phyloP scores from a whole-genome alignment of 2,888 invertebrate genomes.

The Synanthedon myopaeformis region DNA sequence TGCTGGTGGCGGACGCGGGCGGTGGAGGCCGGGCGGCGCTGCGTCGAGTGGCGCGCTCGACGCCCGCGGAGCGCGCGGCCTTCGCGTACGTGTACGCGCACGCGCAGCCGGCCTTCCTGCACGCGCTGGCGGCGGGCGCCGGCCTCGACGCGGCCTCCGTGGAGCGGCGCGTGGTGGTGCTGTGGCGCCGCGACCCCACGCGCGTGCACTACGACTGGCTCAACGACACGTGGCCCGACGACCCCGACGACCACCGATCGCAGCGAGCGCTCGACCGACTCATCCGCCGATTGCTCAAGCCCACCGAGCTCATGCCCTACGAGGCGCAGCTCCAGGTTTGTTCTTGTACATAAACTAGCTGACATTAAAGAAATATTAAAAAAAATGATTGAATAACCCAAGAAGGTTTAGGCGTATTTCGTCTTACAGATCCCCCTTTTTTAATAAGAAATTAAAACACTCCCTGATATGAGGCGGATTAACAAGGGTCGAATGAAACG shows the following conservation, averaged over 20 bases:
- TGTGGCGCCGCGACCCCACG: conserved; percentile 90
- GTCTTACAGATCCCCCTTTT: no score
- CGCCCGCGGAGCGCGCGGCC: conserved; percentile 79
- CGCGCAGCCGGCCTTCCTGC: conserved; percentile 84
- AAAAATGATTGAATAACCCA: no score
- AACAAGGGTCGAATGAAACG: neutral
- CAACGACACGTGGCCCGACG: conserved; percentile 75
- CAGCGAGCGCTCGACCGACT: conserved; percentile 76
- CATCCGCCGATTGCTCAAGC: conserved; percentile 77
- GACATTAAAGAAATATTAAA: no score
- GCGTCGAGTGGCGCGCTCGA: conserved; percentile 35
- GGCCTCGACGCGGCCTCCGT: conserved; percentile 63
- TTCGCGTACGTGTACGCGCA: conserved; percentile 92
- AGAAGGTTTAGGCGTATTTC: no score
- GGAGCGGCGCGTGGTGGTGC: conserved; percentile 83
- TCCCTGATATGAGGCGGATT: neutral
- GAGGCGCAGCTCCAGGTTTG: conserved; percentile 82
- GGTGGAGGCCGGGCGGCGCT: conserved; percentile 72
- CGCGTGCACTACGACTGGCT: conserved; percentile 94
- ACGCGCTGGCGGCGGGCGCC: conserved; percentile 73
- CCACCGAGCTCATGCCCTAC: conserved; percentile 80
- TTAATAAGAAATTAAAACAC: neutral
- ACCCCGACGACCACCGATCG: conserved; percentile 54
- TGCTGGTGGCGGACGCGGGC: conserved; percentile 78
- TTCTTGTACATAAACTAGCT: neutral